Evolutionary conservation across 2,888 invertebrate species (phyloP).

Genomic region (Resseliella maxima): DNA sequence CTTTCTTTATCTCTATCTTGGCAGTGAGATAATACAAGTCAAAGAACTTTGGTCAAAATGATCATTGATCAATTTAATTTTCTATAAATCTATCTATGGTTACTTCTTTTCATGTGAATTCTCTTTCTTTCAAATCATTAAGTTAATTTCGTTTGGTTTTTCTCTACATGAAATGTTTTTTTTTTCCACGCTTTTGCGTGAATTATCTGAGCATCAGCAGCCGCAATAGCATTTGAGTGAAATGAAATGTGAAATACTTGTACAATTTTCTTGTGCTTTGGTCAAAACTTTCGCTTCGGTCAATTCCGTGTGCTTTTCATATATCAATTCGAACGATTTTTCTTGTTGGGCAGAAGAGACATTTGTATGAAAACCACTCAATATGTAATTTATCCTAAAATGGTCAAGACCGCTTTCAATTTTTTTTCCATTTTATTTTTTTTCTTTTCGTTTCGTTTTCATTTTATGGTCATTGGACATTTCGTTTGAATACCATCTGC

Average conservation of each 20-base stretch:
- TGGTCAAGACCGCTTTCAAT: conserved; percentile 47
- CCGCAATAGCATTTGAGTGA: background rate
- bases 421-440: too few species aligned
- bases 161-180: background rate
- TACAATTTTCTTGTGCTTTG: background rate
- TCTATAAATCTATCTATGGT: background rate
- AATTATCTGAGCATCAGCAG: background rate
- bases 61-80: conserved; percentile 17
- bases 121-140: background rate
- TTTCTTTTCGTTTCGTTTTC: too few species aligned
- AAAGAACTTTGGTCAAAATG: conserved; percentile 35
- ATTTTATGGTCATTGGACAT: conserved; percentile 18
- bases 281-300: background rate
- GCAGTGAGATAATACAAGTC: conserved; percentile 46
- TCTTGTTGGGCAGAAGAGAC: background rate
- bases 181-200: background rate
- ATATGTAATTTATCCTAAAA: conserved; percentile 36
- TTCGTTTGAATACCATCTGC: conserved; percentile 50
- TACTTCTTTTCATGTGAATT: background rate
- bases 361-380: background rate
- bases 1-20: too few species aligned
- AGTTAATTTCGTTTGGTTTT: background rate
- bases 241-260: conserved; percentile 11
- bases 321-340: background rate
- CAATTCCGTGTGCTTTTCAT: background rate